A percentile compares a stretch with the other conserved stretches of the same genome.
Evolutionary conservation across 2,113 vertebrate genomes (phyloP).

Genomic region (Calcarius ornatus): DNA sequence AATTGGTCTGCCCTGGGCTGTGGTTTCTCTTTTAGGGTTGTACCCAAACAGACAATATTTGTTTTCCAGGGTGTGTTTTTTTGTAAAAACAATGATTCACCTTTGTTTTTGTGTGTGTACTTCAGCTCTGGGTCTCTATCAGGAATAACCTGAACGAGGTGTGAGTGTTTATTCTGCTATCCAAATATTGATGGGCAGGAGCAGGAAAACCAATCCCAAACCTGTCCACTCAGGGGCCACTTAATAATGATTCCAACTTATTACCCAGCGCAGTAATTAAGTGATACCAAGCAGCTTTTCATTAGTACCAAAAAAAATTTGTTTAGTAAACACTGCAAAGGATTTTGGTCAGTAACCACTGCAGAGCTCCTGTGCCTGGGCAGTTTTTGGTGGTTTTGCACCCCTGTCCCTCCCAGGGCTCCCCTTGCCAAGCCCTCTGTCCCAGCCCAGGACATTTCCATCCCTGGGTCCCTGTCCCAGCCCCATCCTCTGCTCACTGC

Average conservation of each 20-base stretch:
- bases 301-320: background rate
- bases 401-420: background rate
- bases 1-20: background rate
- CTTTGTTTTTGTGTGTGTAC: background rate
- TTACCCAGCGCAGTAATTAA: background rate
- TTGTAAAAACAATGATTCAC: accelerated
- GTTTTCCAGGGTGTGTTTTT: background rate
- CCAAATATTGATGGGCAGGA: background rate
- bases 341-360: too few relatives aligned
- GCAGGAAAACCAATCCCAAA: background rate
- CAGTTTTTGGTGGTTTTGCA: background rate
- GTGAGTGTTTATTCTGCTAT: background rate
- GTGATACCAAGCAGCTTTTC: background rate
- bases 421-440: background rate
- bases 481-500: background rate
- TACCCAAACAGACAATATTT: background rate
- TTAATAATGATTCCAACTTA: background rate
- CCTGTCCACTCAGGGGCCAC: background rate
- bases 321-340: background rate
- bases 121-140: background rate
- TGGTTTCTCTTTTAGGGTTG: background rate
- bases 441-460: background rate
- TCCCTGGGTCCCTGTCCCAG: background rate
- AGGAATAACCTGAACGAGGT: background rate
- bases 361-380: background rate